Conservation (phyloP, 2,113 vertebrate genomes). For the Rattus norvegicus region GRCr8 NC_086025.1:123826001-123826500, state of each 20-base stretch:
- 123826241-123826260: background rate
- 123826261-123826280: background rate
- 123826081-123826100: background rate
- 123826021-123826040: constrained; percentile 4
- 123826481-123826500: background rate
- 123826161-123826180: background rate
- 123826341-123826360: background rate
- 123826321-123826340: background rate
- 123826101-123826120: background rate
- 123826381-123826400: background rate
- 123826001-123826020: constrained; percentile 49
- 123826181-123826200: background rate
- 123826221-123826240: background rate
- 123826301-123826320: background rate
- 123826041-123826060: constrained; percentile 22
- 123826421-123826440: background rate
- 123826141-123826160: background rate
- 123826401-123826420: background rate
- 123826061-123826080: background rate
- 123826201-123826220: background rate
- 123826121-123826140: background rate
- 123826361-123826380: background rate
- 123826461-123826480: background rate
- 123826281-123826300: background rate
- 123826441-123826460: background rate